Evolutionary conservation across 2,888 invertebrate species (phyloP).

Genomic region (Glomeris marginata): DNA sequence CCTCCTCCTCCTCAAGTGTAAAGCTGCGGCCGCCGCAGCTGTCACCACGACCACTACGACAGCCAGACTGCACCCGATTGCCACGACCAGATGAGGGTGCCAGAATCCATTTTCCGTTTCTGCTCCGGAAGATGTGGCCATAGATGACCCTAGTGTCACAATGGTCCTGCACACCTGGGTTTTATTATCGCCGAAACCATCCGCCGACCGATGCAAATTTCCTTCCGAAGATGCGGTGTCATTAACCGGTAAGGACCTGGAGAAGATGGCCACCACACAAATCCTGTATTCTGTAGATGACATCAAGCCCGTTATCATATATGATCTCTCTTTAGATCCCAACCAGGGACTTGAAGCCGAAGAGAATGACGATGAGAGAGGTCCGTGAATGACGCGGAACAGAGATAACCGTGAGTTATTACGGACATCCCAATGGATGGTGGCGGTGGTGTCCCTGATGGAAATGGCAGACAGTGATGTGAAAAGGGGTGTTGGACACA

Average conservation of each 20-base stretch:
- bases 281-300: slow-evolving; percentile 69
- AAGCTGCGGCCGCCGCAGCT: slow-evolving; percentile 39
- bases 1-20: slow-evolving; percentile 13
- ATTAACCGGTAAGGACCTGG: no score
- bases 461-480: slow-evolving; percentile 72
- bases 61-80: slow-evolving; percentile 73
- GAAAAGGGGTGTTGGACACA: slow-evolving; percentile 70
- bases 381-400: no score
- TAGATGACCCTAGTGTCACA: no score
- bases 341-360: slow-evolving; percentile 12
- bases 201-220: no score
- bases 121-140: no score
- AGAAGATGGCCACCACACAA: slow-evolving; percentile 53
- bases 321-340: slow-evolving; percentile 38
- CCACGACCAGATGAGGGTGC: slow-evolving; percentile 63
- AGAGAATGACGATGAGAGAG: no score
- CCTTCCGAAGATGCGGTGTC: no score
- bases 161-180: no score
- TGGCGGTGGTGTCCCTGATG: slow-evolving; percentile 69
- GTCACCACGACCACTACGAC: slow-evolving; percentile 69
- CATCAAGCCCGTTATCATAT: slow-evolving; percentile 54
- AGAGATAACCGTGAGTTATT: slow-evolving; percentile 42
- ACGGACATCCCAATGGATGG: slow-evolving; percentile 61
- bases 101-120: slow-evolving; percentile 36
- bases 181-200: no score